Conservation (phyloP, 1,140 invertebrate genomes). For the Drosophila takahashii region DNA sequence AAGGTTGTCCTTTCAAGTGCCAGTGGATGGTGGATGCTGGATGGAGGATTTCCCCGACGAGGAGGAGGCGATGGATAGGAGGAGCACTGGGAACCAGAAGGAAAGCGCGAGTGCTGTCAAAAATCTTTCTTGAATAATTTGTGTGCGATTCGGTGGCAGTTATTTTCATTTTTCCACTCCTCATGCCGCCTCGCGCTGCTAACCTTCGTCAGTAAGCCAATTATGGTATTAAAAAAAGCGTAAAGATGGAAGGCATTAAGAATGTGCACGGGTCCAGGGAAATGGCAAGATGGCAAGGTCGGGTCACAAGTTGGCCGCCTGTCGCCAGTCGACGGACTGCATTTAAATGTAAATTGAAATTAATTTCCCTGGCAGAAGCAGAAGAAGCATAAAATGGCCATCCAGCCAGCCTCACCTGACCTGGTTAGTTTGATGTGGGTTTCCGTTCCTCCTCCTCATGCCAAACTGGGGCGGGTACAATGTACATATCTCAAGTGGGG, state of each 20-base stretch:
- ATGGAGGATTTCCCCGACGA: background rate
- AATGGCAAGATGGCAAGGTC: slow-evolving; percentile 66
- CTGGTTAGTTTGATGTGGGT: slow-evolving; percentile 67
- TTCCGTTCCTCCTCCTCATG: slow-evolving; percentile 9
- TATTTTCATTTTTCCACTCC: slow-evolving; percentile 16
- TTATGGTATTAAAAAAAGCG: slow-evolving; percentile 77
- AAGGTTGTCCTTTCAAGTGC: slow-evolving; percentile 76
- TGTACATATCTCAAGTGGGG: background rate
- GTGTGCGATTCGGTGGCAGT: slow-evolving; percentile 55
- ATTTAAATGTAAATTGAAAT: slow-evolving; percentile 83
- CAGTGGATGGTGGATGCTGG: slow-evolving; percentile 2
- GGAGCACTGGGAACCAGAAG: slow-evolving; percentile 4
- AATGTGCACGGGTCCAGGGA: slow-evolving; percentile 41
- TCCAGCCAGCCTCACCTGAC: slow-evolving; percentile 14
- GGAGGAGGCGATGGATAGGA: too few relatives aligned
- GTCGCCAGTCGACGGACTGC: slow-evolving; percentile 63
- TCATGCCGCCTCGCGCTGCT: slow-evolving; percentile 6
- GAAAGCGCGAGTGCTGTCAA: slow-evolving; percentile 70
- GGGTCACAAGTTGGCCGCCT: slow-evolving; percentile 56
- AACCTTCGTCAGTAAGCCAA: slow-evolving; percentile 80
- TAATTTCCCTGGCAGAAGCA: slow-evolving; percentile 63
- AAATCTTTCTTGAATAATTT: slow-evolving; percentile 78
- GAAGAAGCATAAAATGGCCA: slow-evolving; percentile 47
- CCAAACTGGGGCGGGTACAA: background rate
- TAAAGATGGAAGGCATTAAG: slow-evolving; percentile 61